A percentile compares a stretch with the other conserved stretches of the same genome.
Evolutionary conservation across 1,140 invertebrate genomes (phyloP).

Genomic region (Trachelipus rathkii): DNA sequence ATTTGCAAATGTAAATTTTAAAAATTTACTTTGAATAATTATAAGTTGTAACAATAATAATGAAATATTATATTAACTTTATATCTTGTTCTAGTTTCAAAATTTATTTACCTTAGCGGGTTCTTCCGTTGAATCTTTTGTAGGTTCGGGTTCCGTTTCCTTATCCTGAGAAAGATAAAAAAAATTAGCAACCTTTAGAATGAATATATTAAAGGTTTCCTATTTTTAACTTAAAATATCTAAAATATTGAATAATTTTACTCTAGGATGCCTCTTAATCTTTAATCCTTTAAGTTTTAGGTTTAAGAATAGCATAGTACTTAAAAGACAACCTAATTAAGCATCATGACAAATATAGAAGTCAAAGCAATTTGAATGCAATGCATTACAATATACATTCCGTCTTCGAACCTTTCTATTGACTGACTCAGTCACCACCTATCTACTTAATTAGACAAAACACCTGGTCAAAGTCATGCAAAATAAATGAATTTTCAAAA

Average conservation of each 20-base stretch:
- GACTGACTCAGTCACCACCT: not conserved
- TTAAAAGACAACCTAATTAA: not conserved
- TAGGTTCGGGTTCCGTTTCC: not conserved
- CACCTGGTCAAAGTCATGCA: no score
- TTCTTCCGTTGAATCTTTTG: not conserved
- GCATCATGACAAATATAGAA: not conserved
- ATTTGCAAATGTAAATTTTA: no score
- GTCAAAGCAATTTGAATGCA: no score
- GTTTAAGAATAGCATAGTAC: not conserved
- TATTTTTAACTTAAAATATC: not conserved
- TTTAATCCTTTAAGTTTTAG: not conserved
- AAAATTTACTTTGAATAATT: no score
- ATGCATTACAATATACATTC: no score
- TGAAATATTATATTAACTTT: no score
- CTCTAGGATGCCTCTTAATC: not conserved
- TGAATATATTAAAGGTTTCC: not conserved
- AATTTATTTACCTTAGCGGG: not conserved
- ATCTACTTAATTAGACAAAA: not conserved
- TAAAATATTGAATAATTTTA: not conserved
- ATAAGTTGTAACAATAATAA: no score
- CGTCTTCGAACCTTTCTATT: not conserved
- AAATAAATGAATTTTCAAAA: no score
- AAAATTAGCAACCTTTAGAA: not conserved
- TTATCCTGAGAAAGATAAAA: not conserved
- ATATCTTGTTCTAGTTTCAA: no score